Base-by-base conservation (phyloP, 2,113 vertebrate species). In the Ailurus styani region DNA sequence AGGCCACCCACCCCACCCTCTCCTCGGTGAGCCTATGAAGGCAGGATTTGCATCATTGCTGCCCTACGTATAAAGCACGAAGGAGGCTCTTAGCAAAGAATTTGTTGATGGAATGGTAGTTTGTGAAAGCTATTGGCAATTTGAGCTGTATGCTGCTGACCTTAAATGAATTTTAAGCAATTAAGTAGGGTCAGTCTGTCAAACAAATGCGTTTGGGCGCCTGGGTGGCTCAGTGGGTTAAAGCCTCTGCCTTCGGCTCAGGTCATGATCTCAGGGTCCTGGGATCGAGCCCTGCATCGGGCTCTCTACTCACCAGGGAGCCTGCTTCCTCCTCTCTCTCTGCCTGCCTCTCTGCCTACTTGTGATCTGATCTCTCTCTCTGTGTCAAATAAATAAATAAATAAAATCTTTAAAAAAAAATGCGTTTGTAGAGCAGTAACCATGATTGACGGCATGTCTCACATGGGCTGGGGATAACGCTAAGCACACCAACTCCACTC, bases 111-210 rank as follows among this genome's bases (percentile, higher is more conserved):
- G 52, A 70, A 34, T 82, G 14, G 18, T 23, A 52, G 57, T 64
- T 34, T 54, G 37, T 70, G 34, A 42, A 62, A 54, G 47, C 40
- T 25, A n/a, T n/a, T 87, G 81, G n/a, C 66, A 55, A 29, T 42
- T 34, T 87, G 81, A 72, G 52, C 83, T 78, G 68, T 50, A 78
- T 31, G 12, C 45, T 45, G 17, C 45, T 52, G 52, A 73, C 66
- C 27, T 37, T 40, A 68, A 70, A 45, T 47, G 40, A 68, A 29
- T 93, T 95, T 29, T 68, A 89, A 66, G 64, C 68, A 64, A 54
- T 78, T 62, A 82, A 75, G 75, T 52, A 90, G 47, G 34, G 40
- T 89, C 5, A 42, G 34, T 70, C 73, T 83, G 82, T 90, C 45
- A 62, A 72, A 57, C 31, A 14, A 54, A 40, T 55, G 9, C 27